Conservation (phyloP, 53 echinoderm and acorn worm species). For the Holothuria scabra region DNA sequence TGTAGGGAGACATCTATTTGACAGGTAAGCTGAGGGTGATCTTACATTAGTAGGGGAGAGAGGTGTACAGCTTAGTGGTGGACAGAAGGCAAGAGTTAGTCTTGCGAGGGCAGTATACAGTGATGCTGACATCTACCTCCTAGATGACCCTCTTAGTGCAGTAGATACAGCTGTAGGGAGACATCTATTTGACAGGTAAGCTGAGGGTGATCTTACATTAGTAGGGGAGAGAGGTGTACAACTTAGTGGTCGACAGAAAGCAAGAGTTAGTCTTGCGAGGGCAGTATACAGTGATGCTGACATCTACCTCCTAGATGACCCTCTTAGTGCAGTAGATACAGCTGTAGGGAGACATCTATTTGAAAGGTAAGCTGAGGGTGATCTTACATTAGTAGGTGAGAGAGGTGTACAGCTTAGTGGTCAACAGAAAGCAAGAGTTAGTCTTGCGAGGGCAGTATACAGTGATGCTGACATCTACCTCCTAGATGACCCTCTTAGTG, state of each 20-base stretch:
- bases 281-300: slow-evolving; percentile 93
- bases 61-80: slow-evolving; percentile 92
- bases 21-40: slow-evolving; percentile 85
- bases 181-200: no score
- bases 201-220: slow-evolving; percentile 82
- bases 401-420: slow-evolving; percentile 91
- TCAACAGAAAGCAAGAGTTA: slow-evolving; percentile 97
- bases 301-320: slow-evolving; percentile 85
- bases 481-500: slow-evolving; percentile 90
- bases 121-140: slow-evolving; percentile 79
- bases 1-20: slow-evolving; percentile 92
- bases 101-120: slow-evolving; percentile 95
- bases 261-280: slow-evolving; percentile 96
- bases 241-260: slow-evolving; percentile 96
- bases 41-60: slow-evolving; percentile 89
- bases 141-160: slow-evolving; percentile 94
- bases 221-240: slow-evolving; percentile 92
- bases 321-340: slow-evolving; percentile 93
- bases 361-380: no score
- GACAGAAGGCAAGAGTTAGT: slow-evolving; percentile 98
- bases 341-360: slow-evolving; percentile 92
- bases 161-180: slow-evolving; percentile 94
- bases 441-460: slow-evolving; percentile 96
- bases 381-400: slow-evolving; percentile 87
- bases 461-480: slow-evolving; percentile 84